A percentile compares a stretch with the other conserved stretches of the same genome.
These are phyloP conservation scores for Podocnemis expansa DNA, from an alignment of 2,113 vertebrate species.

Conservation along the genomic window DNA sequence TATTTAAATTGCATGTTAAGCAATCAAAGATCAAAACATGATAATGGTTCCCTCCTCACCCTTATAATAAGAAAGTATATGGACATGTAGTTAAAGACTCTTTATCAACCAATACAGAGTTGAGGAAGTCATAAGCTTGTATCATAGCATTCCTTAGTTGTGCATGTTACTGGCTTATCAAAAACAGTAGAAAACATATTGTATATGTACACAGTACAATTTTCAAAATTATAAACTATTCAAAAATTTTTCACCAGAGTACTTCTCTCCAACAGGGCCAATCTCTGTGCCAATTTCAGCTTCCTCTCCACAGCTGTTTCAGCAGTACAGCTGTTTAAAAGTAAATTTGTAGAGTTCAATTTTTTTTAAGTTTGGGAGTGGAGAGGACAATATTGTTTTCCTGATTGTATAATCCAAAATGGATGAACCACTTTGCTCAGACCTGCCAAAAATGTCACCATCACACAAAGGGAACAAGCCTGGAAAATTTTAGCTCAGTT, in stretches of 20 bases:
- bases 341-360: background rate
- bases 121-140: background rate
- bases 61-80: background rate
- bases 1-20: background rate
- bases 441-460: conserved; percentile 16
- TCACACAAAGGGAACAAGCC: conserved; percentile 13
- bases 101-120: background rate
- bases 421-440: background rate
- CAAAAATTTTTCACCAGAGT: conserved; percentile 16
- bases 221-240: conserved; percentile 28
- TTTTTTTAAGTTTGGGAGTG: background rate
- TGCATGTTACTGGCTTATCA: conserved; percentile 1
- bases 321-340: background rate
- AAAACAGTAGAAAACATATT: conserved; percentile 32
- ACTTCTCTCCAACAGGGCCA: background rate
- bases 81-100: too few species aligned
- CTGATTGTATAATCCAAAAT: background rate
- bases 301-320: background rate
- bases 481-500: conserved; percentile 25
- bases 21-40: background rate
- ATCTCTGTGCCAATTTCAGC: conserved; percentile 25
- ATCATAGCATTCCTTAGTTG: background rate
- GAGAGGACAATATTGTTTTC: background rate
- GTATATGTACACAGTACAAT: background rate
- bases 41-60: background rate